Base-by-base conservation (phyloP, 1,140 invertebrate genomes). In the Drosophila varians region DNA sequence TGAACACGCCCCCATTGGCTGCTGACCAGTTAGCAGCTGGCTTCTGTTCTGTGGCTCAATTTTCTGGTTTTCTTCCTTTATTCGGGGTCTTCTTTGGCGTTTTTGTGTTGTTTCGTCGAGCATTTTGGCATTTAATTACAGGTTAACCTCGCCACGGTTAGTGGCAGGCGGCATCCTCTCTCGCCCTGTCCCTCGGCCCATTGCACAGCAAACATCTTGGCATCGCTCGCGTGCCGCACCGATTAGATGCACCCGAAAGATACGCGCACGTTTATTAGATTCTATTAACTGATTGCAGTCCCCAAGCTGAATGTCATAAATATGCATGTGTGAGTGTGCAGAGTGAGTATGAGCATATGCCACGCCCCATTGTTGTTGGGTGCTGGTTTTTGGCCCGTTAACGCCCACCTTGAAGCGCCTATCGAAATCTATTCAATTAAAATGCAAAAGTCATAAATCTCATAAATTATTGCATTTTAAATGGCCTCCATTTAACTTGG, bases 391-490 rank as follows among this genome's bases (percentile, higher is more conserved):
- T 25, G 57, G 53, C 36, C 66, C 23, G 31, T 58, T 31, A 28
- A 55, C 54, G 47, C 54, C 68, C 62, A 47, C 45, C 42, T 38
- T 3, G 4, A 11, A 53, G 53, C 64, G 72, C 60, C 77, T 73
- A 82, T 69, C 77, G 46, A 76, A 84, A 84, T 78, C 79, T 84
- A 84, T 83, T 84, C 71, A 84, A 79, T 79, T 84, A 84, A 79
- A 72, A 83, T 72, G 70, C 74, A 72, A 52, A 77, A 52, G 75
- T 78, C 79, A 79, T 84, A 84, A 84, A 84, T 79, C 79, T 66
- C 80, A 48, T 84, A 84, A 78, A 75, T 64, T 84, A 84, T 84
- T 84, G 75, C 65, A 60, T 72, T 84, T 78, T 84, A 78, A 84
- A 74, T 74, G 72, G 70, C 71, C 52, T 75, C 47, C 56, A 47